Base-by-base conservation (phyloP, 2,888 invertebrate genomes). In the Caenorhabditis sp. region DNA sequence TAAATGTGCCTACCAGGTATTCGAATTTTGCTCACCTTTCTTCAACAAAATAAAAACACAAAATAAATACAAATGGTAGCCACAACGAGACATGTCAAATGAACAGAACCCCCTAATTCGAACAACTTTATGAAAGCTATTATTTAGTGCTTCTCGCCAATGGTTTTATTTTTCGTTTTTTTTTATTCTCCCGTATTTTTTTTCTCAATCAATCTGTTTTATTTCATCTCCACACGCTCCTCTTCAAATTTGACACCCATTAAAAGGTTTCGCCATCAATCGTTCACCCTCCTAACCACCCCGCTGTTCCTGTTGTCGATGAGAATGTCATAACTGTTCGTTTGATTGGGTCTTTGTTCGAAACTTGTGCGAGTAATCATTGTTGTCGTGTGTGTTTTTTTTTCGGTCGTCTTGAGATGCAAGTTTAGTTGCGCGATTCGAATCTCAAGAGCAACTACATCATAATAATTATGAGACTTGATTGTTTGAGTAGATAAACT, bases 191-290 rank as follows among this genome's bases (percentile, higher is more conserved):
- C n/a, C n/a, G n/a, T n/a, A n/a, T n/a, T n/a, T n/a, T n/a, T n/a
- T n/a, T n/a, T n/a, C n/a, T 43, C 43, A 43, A 43, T 43, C 43
- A 43, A 43, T 43, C 43, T 17, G 43, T 43, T 43, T 43, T 43
- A 43, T 43, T 43, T 43, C 43, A 43, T 43, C 17, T 43, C n/a
- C 43, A 43, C 43, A 43, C 43, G 43, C 43, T 43, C 43, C 43
- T 43, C 43, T 43, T 43, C 43, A 62, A 66, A 71, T 63, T 71
- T 71, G 71, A 71, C 71, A 71, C 71, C 69, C 71, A 71, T 71
- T 63, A 71, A 71, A 43, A 43, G 43, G 43, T 43, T 43, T 4
- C 55, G 55, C 23, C 55, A 55, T n/a, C n/a, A n/a, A n/a, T n/a
- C n/a, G n/a, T n/a, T n/a, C n/a, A 43, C 14, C 43, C 3, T 3